phyloP scores from a whole-genome alignment of 2,888 invertebrate genomes.

The Drosophila seclusa region DNA sequence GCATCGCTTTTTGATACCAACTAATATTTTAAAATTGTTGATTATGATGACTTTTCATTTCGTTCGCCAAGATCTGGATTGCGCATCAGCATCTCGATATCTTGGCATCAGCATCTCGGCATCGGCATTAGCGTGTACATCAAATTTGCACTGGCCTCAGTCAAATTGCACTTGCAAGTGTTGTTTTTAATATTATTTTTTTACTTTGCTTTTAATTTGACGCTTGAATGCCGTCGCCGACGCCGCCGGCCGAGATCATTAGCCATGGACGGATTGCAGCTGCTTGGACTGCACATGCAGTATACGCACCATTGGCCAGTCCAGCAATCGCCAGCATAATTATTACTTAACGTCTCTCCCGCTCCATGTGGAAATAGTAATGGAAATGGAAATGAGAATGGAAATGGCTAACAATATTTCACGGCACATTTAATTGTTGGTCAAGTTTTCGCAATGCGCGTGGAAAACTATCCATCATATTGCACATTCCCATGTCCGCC shows the following conservation, averaged over 20 bases:
- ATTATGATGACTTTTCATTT: slow-evolving; percentile 75
- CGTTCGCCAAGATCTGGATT: slow-evolving; percentile 61
- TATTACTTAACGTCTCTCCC: slow-evolving; percentile 50
- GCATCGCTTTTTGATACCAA: slow-evolving; percentile 58
- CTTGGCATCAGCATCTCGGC: not conserved
- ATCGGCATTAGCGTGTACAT: slow-evolving; percentile 22
- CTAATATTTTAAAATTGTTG: slow-evolving; percentile 72
- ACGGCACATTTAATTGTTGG: slow-evolving; percentile 61
- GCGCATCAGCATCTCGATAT: slow-evolving; percentile 37
- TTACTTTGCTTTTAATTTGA: slow-evolving; percentile 58
- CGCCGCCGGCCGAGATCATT: slow-evolving; percentile 49
- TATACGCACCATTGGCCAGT: slow-evolving; percentile 45
- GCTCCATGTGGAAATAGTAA: not conserved
- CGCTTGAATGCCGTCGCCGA: slow-evolving; percentile 50
- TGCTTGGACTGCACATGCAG: slow-evolving; percentile 50
- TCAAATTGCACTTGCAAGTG: slow-evolving; percentile 57
- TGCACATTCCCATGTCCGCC: slow-evolving; percentile 22
- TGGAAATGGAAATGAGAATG: slow-evolving; percentile 37
- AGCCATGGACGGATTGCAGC: slow-evolving; percentile 42
- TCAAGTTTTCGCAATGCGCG: slow-evolving; percentile 40
- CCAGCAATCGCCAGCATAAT: not conserved
- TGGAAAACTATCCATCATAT: slow-evolving; percentile 40
- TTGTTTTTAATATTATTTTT: slow-evolving; percentile 21
- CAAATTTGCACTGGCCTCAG: slow-evolving; percentile 7
- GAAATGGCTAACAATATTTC: slow-evolving; percentile 54